These are phyloP conservation scores for Sinelater perroti DNA, from an alignment of 2,888 invertebrate species.

Conservation along the genomic window DNA sequence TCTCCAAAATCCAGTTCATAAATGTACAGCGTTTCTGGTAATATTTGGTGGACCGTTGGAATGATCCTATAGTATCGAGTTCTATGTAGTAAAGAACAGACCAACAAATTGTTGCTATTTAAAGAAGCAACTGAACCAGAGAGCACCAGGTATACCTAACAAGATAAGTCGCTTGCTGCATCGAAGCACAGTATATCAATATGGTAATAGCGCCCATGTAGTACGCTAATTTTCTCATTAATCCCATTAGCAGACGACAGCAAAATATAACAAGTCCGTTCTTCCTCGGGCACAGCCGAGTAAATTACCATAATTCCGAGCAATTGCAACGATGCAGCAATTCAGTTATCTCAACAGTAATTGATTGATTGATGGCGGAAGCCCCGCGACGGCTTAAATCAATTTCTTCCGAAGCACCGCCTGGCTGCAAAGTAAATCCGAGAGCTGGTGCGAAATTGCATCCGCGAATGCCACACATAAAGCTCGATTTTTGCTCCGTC, in stretches of 20 bases:
- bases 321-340: slow-evolving; percentile 3
- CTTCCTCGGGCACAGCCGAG: background rate
- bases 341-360: slow-evolving; percentile 1
- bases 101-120: no score
- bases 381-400: slow-evolving; percentile 2
- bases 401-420: slow-evolving; percentile 18
- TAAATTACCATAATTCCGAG: slow-evolving; percentile 3
- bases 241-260: slow-evolving; percentile 1
- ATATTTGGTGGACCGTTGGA: no score
- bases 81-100: no score
- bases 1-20: no score
- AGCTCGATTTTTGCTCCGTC: slow-evolving; percentile 13
- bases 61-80: no score
- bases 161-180: no score
- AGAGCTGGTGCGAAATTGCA: slow-evolving; percentile 13
- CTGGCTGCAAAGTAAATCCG: slow-evolving; percentile 1
- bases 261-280: slow-evolving; percentile 2
- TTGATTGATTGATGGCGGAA: slow-evolving; percentile 5
- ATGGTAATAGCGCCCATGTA: no score
- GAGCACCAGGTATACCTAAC: no score
- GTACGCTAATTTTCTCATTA: slow-evolving; percentile 4
- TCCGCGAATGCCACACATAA: slow-evolving; percentile 11
- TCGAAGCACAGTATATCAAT: no score
- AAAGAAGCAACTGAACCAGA: no score
- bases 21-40: no score